Evolutionary conservation across 2,113 vertebrate genomes (phyloP), one percentile per base, ranked within the genome.

Genomic region (Arvicanthis niloticus): DNA sequence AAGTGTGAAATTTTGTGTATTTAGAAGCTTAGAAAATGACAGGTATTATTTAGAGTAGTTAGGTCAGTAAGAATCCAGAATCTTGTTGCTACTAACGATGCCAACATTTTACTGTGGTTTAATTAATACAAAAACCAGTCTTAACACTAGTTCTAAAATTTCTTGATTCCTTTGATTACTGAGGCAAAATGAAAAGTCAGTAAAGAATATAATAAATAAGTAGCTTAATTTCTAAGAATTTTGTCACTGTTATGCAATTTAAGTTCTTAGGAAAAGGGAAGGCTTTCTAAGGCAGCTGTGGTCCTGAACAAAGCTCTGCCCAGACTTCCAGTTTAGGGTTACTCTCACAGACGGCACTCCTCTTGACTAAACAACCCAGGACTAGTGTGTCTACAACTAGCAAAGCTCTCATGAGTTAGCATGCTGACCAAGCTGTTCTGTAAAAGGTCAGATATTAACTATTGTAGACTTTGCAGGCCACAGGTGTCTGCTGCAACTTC

Each of bases 1-100:
- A 89, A 89, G 37, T 81, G 75, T 93, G 62, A 95, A 89, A 92
- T 65, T 93, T 92, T 96, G 48, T 87, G 45, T 70, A 92, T 85
- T 82, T 92, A 68, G 68, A 94, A 92, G 37, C 40, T 88, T 68
- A 88, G 78, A 91, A 80, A 81, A 65, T 76, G 62, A 53, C 22
- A 81, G 15, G 48, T 58, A 75, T 19, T 95, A 94, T 80, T 94
- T 94, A 75, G 31, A 60, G 53, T 65, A 81, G 7, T 67, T 8
- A 67, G 37, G 17, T 88, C 51, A 77, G 37, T 91, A 68, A 72
- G 72, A 34, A 72, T 73, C 24, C 89, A 86, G 45, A 77, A 96
- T n/a, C 22, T 51, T 70, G 89, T n/a, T 62, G 53, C 7, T 7
- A 65, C 19, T 45, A 82, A 97, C 37, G 91, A 89, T 68, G 53